A percentile compares a stretch with the other conserved stretches of the same genome.
These are phyloP conservation scores for Pentalonia nigronervosa DNA, from an alignment of 1,140 invertebrate genomes.

Conservation along the genomic window DNA sequence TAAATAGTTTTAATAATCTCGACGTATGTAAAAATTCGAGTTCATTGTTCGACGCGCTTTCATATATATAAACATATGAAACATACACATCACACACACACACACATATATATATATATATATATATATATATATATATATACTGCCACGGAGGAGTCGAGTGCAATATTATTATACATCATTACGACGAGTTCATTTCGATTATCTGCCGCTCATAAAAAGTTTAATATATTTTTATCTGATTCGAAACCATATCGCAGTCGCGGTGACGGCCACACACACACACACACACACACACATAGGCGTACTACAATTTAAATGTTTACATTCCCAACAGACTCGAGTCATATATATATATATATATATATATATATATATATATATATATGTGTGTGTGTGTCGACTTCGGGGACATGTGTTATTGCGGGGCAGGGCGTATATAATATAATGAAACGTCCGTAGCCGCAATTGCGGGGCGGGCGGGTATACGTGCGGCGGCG, in stretches of 20 bases:
- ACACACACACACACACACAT: neutral
- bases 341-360: neutral
- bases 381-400: too few relatives aligned
- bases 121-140: too few relatives aligned
- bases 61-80: neutral
- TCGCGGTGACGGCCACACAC: neutral
- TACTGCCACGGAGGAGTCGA: neutral
- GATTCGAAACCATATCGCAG: slow-evolving; percentile 25
- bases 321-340: slow-evolving; percentile 43
- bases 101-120: neutral
- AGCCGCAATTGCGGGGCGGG: slow-evolving; percentile 26
- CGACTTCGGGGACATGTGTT: slow-evolving; percentile 55
- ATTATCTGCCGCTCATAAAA: slow-evolving; percentile 26
- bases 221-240: slow-evolving; percentile 42
- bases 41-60: slow-evolving; percentile 25
- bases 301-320: slow-evolving; percentile 47
- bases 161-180: slow-evolving; percentile 30
- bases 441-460: slow-evolving; percentile 55
- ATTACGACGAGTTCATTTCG: slow-evolving; percentile 43
- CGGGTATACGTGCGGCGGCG: neutral
- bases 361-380: too few relatives aligned
- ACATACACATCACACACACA: neutral
- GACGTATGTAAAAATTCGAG: neutral
- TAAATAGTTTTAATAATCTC: slow-evolving; percentile 34
- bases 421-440: slow-evolving; percentile 28